Evolutionary conservation across 2,888 invertebrate species (phyloP), one percentile per base, ranked within the genome.

Genomic region (Mayetiola destructor): DNA sequence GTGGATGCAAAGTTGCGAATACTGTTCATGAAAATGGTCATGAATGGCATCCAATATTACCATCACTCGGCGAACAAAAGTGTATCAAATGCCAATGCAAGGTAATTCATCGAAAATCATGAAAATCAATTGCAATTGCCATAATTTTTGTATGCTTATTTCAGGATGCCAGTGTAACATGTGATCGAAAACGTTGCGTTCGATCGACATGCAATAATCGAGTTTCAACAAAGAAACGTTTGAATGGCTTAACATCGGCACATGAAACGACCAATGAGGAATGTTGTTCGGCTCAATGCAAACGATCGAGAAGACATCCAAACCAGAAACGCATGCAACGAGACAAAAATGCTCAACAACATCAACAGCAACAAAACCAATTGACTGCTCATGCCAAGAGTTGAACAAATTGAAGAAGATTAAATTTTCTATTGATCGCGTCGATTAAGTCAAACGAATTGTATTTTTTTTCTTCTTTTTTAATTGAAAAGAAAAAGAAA

Each of bases 81-180:
- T 94, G 93, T 71, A 85, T 93, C 68, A 85, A 85, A 64, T 94
- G 94, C 70, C 80, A 84, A 64, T 94, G 94, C 80, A 86, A 88
- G 81, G 92, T 92, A 73, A 77, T 76, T 61, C 39, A 6, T 14
- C 2, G 5, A 18, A 14, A 8, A 14, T 48, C 36, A 1, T 53
- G 32, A 14, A 59, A 52, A 48, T 27, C 20, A 6, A 27, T 3
- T 27, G 6, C 9, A 36, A 57, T 60, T 56, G 56, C 55, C 59
- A 54, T 20, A 53, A 18, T 55, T 40, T 57, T 40, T 32, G 30
- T 37, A 30, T 27, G 6, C 16, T 18, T 1, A 35, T 64, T 73
- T 0, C 72, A 91, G 90, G 88, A 88, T 68, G 86, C 88, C 56
- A 81, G 80, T 65, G 81, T 85, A 59, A 83, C 80, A 59, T 92